Percentiles rank a stretch among this genome's conserved stretches.
Conservation (phyloP, 2,797 vertebrate genomes). For the Melanitta fusca region DNA sequence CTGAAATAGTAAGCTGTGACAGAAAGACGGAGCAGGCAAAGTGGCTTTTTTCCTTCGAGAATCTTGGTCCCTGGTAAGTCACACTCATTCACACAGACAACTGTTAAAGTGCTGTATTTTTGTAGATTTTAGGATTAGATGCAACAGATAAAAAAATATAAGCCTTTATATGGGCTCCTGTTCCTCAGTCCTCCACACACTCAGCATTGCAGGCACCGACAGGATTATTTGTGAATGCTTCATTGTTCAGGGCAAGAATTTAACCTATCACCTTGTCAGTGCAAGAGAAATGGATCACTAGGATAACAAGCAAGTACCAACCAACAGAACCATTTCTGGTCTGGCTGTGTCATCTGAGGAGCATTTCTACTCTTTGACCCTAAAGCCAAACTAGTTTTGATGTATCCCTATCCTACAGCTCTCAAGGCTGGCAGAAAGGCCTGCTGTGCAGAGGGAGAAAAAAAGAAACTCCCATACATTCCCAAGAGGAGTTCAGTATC, state of each 20-base stretch:
- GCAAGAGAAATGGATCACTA: neutral
- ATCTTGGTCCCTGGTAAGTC: neutral
- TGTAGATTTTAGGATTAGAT: neutral
- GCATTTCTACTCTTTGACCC: neutral
- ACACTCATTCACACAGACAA: slow-evolving; percentile 7
- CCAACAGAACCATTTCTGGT: neutral
- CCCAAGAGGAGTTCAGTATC: neutral
- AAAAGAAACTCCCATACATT: neutral
- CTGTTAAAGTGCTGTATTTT: slow-evolving; percentile 17
- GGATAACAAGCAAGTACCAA: neutral
- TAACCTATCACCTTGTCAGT: neutral
- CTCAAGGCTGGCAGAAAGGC: neutral
- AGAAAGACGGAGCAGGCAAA: slow-evolving; percentile 6
- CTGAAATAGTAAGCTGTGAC: slow-evolving; percentile 66
- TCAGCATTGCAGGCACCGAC: neutral
- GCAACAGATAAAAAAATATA: neutral
- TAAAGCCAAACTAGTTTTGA: neutral
- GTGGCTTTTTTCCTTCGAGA: slow-evolving; percentile 1
- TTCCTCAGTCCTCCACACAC: neutral
- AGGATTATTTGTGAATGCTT: neutral
- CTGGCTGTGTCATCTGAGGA: neutral
- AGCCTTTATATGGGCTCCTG: neutral
- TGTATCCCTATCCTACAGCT: neutral
- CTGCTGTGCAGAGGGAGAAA: neutral
- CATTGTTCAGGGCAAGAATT: neutral